These are phyloP conservation scores for Hydrolagus colliei DNA, from an alignment of 2,797 vertebrate genomes.

Conservation along the genomic window DNA sequence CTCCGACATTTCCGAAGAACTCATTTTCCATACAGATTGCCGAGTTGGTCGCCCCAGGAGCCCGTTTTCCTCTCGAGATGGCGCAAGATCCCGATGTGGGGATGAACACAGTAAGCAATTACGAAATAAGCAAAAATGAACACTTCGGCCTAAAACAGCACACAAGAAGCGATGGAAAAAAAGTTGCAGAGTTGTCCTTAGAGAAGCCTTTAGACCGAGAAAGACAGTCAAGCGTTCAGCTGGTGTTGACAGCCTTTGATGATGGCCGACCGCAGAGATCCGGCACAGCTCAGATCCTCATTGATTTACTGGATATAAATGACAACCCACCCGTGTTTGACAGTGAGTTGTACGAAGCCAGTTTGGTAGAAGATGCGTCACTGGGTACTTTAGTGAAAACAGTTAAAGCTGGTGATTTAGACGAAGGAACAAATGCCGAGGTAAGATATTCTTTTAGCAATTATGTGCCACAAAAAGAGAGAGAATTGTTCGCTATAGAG, in stretches of 20 bases:
- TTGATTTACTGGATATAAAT: not conserved
- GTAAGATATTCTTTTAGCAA: not conserved
- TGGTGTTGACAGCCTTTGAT: conserved; percentile 47
- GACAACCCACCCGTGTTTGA: not conserved
- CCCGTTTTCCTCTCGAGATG: not conserved
- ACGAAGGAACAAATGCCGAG: conserved; percentile 37
- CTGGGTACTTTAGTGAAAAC: not conserved
- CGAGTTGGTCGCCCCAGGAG: not conserved
- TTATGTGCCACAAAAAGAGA: not conserved
- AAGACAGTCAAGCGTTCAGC: conserved; percentile 34
- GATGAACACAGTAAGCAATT: not conserved
- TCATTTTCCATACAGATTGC: not conserved
- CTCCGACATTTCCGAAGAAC: not conserved
- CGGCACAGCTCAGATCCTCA: conserved; percentile 35
- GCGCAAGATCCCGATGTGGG: conserved; percentile 6
- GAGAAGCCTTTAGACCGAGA: conserved; percentile 50
- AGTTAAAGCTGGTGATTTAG: conserved; percentile 31
- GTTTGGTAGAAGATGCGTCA: not conserved
- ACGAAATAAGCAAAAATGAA: no score
- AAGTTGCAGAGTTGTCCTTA: conserved; percentile 42
- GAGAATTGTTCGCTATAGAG: conserved; percentile 39
- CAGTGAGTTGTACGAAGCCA: not conserved
- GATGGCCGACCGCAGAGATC: conserved; percentile 46
- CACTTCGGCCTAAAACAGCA: conserved; percentile 21
- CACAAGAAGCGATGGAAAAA: not conserved